Evolutionary conservation across 1,140 invertebrate species (phyloP).

Genomic region (Vanessa atalanta): DNA sequence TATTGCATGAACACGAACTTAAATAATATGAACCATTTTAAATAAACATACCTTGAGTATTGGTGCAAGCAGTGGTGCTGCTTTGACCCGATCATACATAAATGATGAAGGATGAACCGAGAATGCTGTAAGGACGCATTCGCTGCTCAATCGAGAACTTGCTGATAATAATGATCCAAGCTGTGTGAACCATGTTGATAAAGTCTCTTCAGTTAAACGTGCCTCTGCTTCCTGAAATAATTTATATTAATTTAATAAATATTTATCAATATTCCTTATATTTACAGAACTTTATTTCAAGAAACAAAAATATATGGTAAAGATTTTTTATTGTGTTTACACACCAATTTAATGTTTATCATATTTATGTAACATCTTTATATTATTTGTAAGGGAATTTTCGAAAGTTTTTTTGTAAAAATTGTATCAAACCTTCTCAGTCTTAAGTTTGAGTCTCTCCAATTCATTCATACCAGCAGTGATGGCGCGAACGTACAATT

Average conservation of each 20-base stretch:
- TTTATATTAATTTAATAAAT: background rate
- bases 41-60: conserved; percentile 37
- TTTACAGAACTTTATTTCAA: too few relatives aligned
- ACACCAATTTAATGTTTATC: background rate
- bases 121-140: conserved; percentile 75
- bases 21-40: too few relatives aligned
- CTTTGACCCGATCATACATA: conserved; percentile 63
- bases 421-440: conserved; percentile 59
- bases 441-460: conserved; percentile 83
- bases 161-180: conserved; percentile 55
- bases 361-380: too few relatives aligned
- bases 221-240: conserved; percentile 56
- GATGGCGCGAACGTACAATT: conserved; percentile 87
- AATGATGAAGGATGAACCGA: conserved; percentile 66
- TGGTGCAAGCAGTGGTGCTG: conserved; percentile 47
- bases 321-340: too few relatives aligned
- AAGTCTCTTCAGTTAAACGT: conserved; percentile 49
- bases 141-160: conserved; percentile 59
- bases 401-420: background rate
- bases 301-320: too few relatives aligned
- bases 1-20: too few relatives aligned
- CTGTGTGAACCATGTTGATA: conserved; percentile 68
- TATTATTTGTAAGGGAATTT: background rate
- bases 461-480: conserved; percentile 89
- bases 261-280: background rate